A percentile compares a stretch with the other conserved stretches of the same genome.
phyloP scores from a whole-genome alignment of 2,797 vertebrate species.

The Poeciliopsis gracilis region DNA sequence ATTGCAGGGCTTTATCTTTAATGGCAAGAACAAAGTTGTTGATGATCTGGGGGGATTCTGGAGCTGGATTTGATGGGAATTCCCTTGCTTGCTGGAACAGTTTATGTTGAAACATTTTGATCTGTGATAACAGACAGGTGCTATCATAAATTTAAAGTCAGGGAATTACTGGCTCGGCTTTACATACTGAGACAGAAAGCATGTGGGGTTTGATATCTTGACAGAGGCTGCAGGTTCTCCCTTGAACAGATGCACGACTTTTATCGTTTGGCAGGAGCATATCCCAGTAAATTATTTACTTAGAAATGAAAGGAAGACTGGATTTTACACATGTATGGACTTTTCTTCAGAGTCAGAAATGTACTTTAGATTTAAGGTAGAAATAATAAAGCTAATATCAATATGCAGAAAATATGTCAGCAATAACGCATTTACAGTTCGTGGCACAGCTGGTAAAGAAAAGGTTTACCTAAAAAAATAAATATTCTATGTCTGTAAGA shows the following conservation, averaged over 20 bases:
- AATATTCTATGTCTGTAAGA: neutral
- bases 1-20: slow-evolving; percentile 77
- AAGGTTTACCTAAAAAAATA: neutral
- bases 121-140: slow-evolving; percentile 76
- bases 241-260: slow-evolving; percentile 24
- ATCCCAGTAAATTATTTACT: slow-evolving; percentile 2
- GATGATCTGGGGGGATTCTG: slow-evolving; percentile 79
- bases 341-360: neutral
- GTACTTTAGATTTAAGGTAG: neutral
- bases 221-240: slow-evolving; percentile 28
- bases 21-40: slow-evolving; percentile 79
- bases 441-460: neutral
- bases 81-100: slow-evolving; percentile 72
- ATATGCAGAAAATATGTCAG: neutral
- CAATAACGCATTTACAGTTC: neutral
- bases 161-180: slow-evolving; percentile 60
- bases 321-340: neutral
- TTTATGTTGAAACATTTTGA: slow-evolving; percentile 66
- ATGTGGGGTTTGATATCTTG: slow-evolving; percentile 54
- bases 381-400: neutral
- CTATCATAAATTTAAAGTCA: slow-evolving; percentile 68
- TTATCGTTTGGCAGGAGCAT: slow-evolving; percentile 25
- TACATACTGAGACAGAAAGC: slow-evolving; percentile 45
- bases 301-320: neutral
- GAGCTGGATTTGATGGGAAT: slow-evolving; percentile 76